Percentiles rank a stretch among this genome's conserved stretches.
Conservation (phyloP, 2,888 invertebrate species). For the Callyntrura sp. region DNA sequence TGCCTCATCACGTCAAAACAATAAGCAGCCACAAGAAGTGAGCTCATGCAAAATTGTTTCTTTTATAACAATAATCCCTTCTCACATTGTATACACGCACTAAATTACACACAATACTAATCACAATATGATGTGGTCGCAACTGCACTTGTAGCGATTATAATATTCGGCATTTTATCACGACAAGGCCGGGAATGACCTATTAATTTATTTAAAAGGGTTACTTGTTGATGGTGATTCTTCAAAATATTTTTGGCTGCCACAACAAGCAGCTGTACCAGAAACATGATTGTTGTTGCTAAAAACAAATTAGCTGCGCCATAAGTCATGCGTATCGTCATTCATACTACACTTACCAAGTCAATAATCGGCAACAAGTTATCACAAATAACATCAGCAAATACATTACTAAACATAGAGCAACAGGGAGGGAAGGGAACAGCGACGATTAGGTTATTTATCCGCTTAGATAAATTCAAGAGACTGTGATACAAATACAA, state of each 20-base stretch:
- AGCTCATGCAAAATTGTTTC: background rate
- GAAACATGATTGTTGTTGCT: slow-evolving; percentile 16
- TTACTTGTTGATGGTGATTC: slow-evolving; percentile 48
- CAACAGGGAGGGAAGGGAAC: too few species aligned
- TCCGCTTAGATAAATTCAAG: too few species aligned
- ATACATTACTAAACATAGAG: too few species aligned
- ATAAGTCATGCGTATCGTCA: too few species aligned
- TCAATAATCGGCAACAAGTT: background rate
- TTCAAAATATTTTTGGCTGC: slow-evolving; percentile 23
- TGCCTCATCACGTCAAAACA: slow-evolving; percentile 53
- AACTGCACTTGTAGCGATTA: background rate
- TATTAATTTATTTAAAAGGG: slow-evolving; percentile 69
- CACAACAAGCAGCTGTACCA: background rate
- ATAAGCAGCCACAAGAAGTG: background rate
- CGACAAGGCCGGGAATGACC: slow-evolving; percentile 78
- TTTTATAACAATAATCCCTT: background rate
- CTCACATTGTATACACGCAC: background rate
- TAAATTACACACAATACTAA: slow-evolving; percentile 14
- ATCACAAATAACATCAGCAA: too few species aligned
- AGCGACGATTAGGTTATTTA: too few species aligned
- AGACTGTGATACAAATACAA: too few species aligned
- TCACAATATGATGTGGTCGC: background rate
- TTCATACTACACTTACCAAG: background rate
- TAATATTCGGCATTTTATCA: background rate
- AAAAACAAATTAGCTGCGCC: background rate